Conservation (phyloP, 2,888 invertebrate genomes). For the Desoria tigrina region DNA sequence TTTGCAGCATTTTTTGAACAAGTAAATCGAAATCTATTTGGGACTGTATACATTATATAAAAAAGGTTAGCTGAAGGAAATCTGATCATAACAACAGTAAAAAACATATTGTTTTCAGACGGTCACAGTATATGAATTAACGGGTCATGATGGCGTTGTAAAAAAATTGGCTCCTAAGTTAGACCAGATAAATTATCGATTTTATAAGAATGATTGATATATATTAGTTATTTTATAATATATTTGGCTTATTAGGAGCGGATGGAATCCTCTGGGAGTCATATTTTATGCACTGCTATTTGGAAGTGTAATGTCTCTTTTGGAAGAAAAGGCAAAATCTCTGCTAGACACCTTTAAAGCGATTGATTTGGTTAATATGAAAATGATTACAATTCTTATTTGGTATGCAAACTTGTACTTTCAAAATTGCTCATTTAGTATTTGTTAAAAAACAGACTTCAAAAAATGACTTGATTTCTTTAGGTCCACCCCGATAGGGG, state of each 20-base stretch:
- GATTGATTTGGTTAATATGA: constrained; percentile 86
- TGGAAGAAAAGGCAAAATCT: constrained; percentile 73
- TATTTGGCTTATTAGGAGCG: constrained; percentile 56
- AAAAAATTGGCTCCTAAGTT: constrained; percentile 29
- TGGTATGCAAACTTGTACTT: constrained; percentile 62
- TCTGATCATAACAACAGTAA: too few species aligned
- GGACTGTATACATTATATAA: too few species aligned
- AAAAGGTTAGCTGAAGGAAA: too few species aligned
- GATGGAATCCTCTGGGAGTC: constrained; percentile 81
- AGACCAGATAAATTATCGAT: background rate
- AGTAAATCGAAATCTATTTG: constrained; percentile 25
- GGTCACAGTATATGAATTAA: background rate
- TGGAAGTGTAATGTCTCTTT: constrained; percentile 80
- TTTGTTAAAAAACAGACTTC: background rate
- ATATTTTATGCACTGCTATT: constrained; percentile 88
- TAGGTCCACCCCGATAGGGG: constrained; percentile 77
- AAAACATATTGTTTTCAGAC: background rate
- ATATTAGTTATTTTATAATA: background rate
- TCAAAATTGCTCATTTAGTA: constrained; percentile 5
- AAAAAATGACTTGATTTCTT: constrained; percentile 21
- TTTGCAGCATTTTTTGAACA: constrained; percentile 49
- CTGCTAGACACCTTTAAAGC: constrained; percentile 80
- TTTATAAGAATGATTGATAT: too few species aligned
- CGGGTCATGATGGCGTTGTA: constrained; percentile 7
- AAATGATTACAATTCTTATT: constrained; percentile 90